Percentiles rank a stretch among this genome's conserved stretches.
Evolutionary conservation across 2,888 invertebrate species (phyloP).

Genomic region (Candidula unifasciata): DNA sequence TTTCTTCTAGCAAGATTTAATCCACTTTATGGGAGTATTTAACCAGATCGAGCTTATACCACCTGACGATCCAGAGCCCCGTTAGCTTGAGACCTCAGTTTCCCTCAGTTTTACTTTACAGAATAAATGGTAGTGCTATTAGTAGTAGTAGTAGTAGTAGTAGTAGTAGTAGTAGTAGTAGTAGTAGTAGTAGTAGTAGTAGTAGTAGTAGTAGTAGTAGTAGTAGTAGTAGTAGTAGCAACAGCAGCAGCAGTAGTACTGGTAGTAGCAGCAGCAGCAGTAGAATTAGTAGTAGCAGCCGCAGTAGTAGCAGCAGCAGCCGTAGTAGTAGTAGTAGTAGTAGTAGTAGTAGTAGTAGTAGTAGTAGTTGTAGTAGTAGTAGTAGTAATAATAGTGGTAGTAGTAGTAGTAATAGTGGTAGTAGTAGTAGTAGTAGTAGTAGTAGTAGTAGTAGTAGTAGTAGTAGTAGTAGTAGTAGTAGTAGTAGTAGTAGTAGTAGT

Average conservation of each 20-base stretch:
- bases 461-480: constrained; percentile 35
- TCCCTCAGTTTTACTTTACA: too few relatives aligned
- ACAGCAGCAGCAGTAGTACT: background rate
- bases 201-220: too few relatives aligned
- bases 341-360: constrained; percentile 41
- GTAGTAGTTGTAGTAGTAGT: constrained; percentile 29
- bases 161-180: constrained; percentile 23
- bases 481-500: constrained; percentile 23
- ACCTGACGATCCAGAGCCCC: too few relatives aligned
- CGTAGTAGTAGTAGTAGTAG: constrained; percentile 4
- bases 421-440: too few relatives aligned
- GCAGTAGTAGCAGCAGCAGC: too few relatives aligned
- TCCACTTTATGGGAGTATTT: too few relatives aligned
- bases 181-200: constrained; percentile 17
- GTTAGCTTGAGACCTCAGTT: too few relatives aligned
- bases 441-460: constrained; percentile 16
- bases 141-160: constrained; percentile 1
- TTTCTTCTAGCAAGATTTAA: too few relatives aligned
- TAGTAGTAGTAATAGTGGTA: constrained; percentile 25
- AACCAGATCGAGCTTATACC: too few relatives aligned
- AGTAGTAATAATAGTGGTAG: constrained; percentile 37
- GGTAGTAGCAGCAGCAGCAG: constrained; percentile 14
- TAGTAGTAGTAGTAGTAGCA: too few relatives aligned
- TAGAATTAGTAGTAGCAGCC: background rate
- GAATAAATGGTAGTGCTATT: too few relatives aligned